Percentiles rank a stretch among this genome's conserved stretches.
phyloP scores from a whole-genome alignment of 2,797 vertebrate species.

The Coregonus ussuriensis region DNA sequence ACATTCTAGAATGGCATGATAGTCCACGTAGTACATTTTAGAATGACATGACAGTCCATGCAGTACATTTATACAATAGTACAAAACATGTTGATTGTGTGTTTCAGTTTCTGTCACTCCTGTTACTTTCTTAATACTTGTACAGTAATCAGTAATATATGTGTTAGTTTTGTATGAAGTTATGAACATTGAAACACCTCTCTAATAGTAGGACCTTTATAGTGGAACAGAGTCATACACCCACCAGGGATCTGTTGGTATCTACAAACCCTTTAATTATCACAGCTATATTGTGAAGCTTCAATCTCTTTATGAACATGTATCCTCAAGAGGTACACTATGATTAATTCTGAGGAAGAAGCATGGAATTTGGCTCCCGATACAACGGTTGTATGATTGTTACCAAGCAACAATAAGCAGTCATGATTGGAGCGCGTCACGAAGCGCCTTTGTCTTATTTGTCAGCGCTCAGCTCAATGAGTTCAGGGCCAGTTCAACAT shows the following conservation, averaged over 20 bases:
- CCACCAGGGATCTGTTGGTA: slow-evolving; percentile 41
- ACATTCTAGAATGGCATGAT: too few species aligned
- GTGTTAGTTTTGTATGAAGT: neutral
- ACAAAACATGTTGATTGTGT: neutral
- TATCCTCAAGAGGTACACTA: slow-evolving; percentile 33
- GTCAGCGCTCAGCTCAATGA: slow-evolving; percentile 8
- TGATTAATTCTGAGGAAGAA: slow-evolving; percentile 39
- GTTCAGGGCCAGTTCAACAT: neutral
- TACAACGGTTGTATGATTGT: slow-evolving; percentile 55
- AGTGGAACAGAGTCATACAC: slow-evolving; percentile 62
- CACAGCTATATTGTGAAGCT: slow-evolving; percentile 2
- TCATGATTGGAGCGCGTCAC: slow-evolving; percentile 34
- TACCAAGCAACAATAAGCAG: slow-evolving; percentile 60
- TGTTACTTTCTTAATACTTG: neutral
- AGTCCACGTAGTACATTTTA: too few species aligned
- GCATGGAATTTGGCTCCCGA: slow-evolving; percentile 39
- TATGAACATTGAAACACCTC: slow-evolving; percentile 12
- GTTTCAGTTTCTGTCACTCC: neutral
- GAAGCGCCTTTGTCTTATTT: slow-evolving; percentile 12
- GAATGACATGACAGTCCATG: neutral
- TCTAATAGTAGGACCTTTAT: slow-evolving; percentile 20
- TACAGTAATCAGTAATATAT: neutral
- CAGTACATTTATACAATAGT: neutral
- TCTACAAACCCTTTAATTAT: slow-evolving; percentile 23
- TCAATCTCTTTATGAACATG: slow-evolving; percentile 26